Evolutionary conservation across 2,888 invertebrate species (phyloP).

Genomic region (Amblyjoppa proteus): DNA sequence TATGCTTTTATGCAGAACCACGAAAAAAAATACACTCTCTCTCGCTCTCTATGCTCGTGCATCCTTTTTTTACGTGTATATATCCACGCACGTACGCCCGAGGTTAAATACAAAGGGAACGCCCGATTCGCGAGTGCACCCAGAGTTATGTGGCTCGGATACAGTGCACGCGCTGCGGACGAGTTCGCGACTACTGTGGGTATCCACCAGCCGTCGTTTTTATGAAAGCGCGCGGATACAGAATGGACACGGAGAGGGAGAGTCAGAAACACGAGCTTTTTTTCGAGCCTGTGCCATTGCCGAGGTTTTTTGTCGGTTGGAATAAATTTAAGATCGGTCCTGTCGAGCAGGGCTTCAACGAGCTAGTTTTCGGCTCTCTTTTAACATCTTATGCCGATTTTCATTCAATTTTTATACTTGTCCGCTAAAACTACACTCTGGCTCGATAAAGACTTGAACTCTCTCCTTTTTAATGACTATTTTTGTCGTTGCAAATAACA

Average conservation of each 20-base stretch:
- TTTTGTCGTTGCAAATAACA: background rate
- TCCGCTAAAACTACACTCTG: background rate
- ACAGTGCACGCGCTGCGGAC: constrained; percentile 2
- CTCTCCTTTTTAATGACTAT: too few relatives aligned
- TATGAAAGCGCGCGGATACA: constrained; percentile 15
- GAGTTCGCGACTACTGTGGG: constrained; percentile 5
- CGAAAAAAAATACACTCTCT: constrained; percentile 1
- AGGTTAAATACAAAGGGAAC: constrained; percentile 50
- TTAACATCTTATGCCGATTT: background rate
- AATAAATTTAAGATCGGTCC: constrained; percentile 19
- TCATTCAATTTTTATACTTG: background rate
- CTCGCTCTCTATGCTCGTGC: too few relatives aligned
- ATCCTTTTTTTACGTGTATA: background rate
- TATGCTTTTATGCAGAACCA: constrained; percentile 20
- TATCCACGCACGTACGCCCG: constrained; percentile 5
- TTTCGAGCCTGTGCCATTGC: background rate
- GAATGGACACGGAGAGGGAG: background rate
- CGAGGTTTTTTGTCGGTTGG: background rate
- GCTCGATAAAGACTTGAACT: background rate
- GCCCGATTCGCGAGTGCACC: constrained; percentile 28
- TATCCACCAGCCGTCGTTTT: constrained; percentile 14
- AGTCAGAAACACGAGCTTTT: constrained; percentile 2
- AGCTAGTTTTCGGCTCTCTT: background rate
- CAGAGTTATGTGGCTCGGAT: constrained; percentile 14
- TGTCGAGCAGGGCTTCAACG: background rate